Base-by-base conservation (phyloP, 2,888 invertebrate species). In the Aromia moschata region DNA sequence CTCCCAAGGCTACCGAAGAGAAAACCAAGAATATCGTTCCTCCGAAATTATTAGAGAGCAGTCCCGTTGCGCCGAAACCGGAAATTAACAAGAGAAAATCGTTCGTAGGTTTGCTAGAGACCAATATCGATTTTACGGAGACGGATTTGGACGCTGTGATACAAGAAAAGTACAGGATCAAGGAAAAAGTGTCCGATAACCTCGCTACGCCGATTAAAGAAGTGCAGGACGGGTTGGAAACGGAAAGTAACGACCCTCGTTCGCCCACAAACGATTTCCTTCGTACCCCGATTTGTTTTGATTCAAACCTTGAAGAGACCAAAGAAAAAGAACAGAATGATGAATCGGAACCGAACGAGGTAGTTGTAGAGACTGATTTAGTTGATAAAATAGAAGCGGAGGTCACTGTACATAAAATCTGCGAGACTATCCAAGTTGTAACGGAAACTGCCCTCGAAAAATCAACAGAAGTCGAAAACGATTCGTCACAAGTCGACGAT, bases 91-190 rank as follows among this genome's bases (percentile, higher is more conserved):
- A 74, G 61, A 68, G 74, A 56, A 77, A 78, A 38, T 83, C 83
- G 60, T 81, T 82, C 38, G 79, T 79, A 16, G 80, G 79, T 37
- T 75, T 87, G 31, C 75, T 87, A 61, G 87, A 87, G 79, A 87
- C 87, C 14, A 85, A 87, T 76, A 83, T 87, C 78, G 87, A 87
- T 69, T 87, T 81, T 79, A 74, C 84, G 25, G 86, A 85, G 74
- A 81, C 82, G 16, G 77, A 82, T 72, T 69, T 82, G 36, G 82
- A 82, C 73, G 69, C 51, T 30, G 77, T 77, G 12, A 61, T 74
- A 31, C 63, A 70, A 58, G 64, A 69, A 49, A 71, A 72, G 60
- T 64, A 38, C 47, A 60, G 57, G 54, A 56, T 51, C 38, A 64
- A 53, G 56, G 16, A 43, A 49, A 55, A 41, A 47, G 47, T 61